Conservation (phyloP, 1,140 invertebrate genomes). For the Liolophura sinensis region DNA sequence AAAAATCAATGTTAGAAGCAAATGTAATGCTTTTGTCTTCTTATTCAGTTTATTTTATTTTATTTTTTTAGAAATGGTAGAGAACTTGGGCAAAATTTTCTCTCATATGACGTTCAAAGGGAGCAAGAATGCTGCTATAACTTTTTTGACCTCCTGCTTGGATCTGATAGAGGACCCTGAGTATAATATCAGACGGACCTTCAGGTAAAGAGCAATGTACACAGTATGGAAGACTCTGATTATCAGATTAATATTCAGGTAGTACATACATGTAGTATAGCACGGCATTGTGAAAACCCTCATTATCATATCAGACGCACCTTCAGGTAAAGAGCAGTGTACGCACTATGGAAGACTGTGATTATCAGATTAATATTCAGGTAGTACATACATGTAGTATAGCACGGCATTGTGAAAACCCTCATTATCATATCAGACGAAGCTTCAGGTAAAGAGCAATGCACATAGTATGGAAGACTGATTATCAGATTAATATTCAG, state of each 20-base stretch:
- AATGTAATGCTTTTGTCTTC: neutral
- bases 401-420: too few species aligned
- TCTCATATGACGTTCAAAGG: slow-evolving; percentile 36
- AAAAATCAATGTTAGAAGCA: neutral
- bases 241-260: neutral
- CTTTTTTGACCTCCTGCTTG: slow-evolving; percentile 30
- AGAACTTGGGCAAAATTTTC: slow-evolving; percentile 39
- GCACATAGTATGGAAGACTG: too few species aligned
- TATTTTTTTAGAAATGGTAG: slow-evolving; percentile 33
- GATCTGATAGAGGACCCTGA: slow-evolving; percentile 34
- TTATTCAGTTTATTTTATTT: neutral
- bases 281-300: too few species aligned
- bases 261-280: too few species aligned
- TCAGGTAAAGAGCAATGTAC: slow-evolving; percentile 26
- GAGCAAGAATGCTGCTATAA: slow-evolving; percentile 29
- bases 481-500: too few species aligned
- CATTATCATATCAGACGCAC: too few species aligned
- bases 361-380: too few species aligned
- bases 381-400: too few species aligned
- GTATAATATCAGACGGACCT: slow-evolving; percentile 30
- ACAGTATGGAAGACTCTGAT: neutral
- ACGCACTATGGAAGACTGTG: too few species aligned
- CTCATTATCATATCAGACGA: too few species aligned
- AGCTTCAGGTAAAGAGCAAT: too few species aligned
- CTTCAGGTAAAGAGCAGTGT: too few species aligned